Conservation (phyloP, 1,140 invertebrate species). For the Scaptomyza graminum region DNA sequence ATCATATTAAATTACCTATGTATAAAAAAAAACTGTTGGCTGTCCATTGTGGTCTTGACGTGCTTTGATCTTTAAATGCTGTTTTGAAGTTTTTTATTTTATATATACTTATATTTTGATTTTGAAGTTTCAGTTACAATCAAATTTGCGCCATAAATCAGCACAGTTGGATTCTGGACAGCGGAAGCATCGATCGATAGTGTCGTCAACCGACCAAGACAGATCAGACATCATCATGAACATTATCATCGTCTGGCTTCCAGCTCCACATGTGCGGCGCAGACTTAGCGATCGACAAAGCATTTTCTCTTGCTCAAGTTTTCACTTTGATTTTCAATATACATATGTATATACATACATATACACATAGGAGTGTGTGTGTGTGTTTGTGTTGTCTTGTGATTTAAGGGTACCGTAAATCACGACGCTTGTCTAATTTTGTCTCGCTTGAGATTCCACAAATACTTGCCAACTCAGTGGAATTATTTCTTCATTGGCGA, state of each 20-base stretch:
- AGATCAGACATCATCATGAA: constrained; percentile 27
- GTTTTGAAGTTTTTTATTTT: constrained; percentile 2
- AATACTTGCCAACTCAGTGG: constrained; percentile 78
- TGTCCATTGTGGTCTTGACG: constrained; percentile 33
- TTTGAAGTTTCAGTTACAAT: constrained; percentile 24
- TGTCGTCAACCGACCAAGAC: constrained; percentile 20
- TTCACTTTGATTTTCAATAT: constrained; percentile 74
- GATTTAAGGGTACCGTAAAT: constrained; percentile 81
- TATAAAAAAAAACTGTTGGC: constrained; percentile 1
- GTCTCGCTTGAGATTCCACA: constrained; percentile 75
- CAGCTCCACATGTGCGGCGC: constrained; percentile 60
- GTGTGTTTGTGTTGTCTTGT: constrained; percentile 58
- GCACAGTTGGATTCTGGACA: constrained; percentile 20
- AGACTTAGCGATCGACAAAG: constrained; percentile 56
- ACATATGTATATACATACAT: constrained; percentile 9
- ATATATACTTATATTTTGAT: too few relatives aligned
- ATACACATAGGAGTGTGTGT: too few relatives aligned
- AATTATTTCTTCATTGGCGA: constrained; percentile 73
- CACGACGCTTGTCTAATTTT: constrained; percentile 79
- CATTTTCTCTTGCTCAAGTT: constrained; percentile 54
- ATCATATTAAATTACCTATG: constrained; percentile 62
- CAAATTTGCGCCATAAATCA: constrained; percentile 67
- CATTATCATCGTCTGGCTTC: constrained; percentile 25
- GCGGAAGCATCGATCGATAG: constrained; percentile 56
- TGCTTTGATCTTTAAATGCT: constrained; percentile 48